Conservation (phyloP, 2,888 invertebrate species). For the Bursaphelenchus okinawaensis region DNA sequence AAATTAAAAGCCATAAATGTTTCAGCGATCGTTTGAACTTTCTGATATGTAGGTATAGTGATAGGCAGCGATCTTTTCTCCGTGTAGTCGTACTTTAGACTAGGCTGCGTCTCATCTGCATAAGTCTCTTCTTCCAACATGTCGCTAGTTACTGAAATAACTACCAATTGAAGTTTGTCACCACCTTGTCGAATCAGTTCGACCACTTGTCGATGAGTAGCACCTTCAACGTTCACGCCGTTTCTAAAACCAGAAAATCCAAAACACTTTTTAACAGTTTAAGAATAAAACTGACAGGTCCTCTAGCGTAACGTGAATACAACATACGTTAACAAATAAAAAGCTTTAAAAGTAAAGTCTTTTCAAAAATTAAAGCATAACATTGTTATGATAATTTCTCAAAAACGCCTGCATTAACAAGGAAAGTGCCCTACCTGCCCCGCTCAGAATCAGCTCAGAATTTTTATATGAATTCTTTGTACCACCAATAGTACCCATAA, state of each 20-base stretch:
- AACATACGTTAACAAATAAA: too few species aligned
- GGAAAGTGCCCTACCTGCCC: too few species aligned
- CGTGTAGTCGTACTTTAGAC: constrained; percentile 60
- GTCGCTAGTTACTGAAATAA: constrained; percentile 81
- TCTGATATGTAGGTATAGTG: constrained; percentile 86
- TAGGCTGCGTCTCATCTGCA: constrained; percentile 35
- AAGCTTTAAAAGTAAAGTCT: too few species aligned
- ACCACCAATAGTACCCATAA: too few species aligned
- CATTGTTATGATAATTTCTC: too few species aligned
- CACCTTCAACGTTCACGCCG: constrained; percentile 93
- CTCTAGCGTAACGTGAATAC: too few species aligned
- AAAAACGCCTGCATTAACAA: too few species aligned
- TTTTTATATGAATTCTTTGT: too few species aligned
- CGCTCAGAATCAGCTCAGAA: too few species aligned
- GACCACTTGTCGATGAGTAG: constrained; percentile 98
- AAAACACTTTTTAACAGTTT: neutral
- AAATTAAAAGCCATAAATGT: constrained; percentile 92
- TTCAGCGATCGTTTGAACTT: constrained; percentile 73
- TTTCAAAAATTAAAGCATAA: too few species aligned
- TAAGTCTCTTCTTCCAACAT: constrained; percentile 36
- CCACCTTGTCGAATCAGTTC: constrained; percentile 98
- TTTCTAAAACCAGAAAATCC: constrained; percentile 69
- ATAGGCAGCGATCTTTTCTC: constrained; percentile 79
- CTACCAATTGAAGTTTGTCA: constrained; percentile 88
- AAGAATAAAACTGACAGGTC: too few species aligned